Evolutionary conservation across 1,140 invertebrate species (phyloP).

Genomic region (Heterodera carotae): DNA sequence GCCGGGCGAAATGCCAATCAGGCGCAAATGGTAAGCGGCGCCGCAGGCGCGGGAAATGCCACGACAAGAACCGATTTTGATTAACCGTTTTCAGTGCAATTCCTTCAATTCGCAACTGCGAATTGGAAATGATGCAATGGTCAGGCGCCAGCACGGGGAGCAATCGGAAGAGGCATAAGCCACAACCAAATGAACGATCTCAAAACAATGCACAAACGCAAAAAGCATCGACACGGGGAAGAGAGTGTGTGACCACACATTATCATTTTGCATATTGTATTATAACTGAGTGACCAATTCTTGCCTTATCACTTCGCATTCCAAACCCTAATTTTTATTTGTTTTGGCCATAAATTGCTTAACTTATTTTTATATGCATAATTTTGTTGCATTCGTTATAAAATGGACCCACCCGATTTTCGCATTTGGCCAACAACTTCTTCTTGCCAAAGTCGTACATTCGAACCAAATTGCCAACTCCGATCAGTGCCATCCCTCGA

Average conservation of each 20-base stretch:
- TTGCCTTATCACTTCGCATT: background rate
- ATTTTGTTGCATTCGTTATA: no score
- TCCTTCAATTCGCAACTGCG: slow-evolving; percentile 58
- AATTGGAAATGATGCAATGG: slow-evolving; percentile 40
- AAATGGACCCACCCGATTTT: slow-evolving; percentile 97
- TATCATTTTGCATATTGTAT: slow-evolving; percentile 16
- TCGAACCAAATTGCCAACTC: slow-evolving; percentile 85
- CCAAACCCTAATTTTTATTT: background rate
- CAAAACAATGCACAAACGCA: background rate
- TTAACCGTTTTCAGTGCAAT: slow-evolving; percentile 56
- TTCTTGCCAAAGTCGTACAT: slow-evolving; percentile 96
- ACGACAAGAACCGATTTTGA: slow-evolving; percentile 3
- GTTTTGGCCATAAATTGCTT: slow-evolving; percentile 18
- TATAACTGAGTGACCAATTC: background rate
- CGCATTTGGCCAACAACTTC: slow-evolving; percentile 93
- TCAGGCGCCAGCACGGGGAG: slow-evolving; percentile 29
- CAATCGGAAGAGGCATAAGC: slow-evolving; percentile 38
- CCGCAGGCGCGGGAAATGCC: background rate
- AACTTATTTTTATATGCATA: slow-evolving; percentile 25
- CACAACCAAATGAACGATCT: background rate
- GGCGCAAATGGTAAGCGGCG: slow-evolving; percentile 22
- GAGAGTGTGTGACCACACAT: background rate
- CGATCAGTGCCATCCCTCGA: slow-evolving; percentile 86
- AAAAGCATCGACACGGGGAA: background rate
- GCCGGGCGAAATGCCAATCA: slow-evolving; percentile 38